Evolutionary conservation across 2,113 vertebrate species (phyloP), one percentile per base, ranked within the genome.

Genomic region (Oxygymnocypris stewartii): DNA sequence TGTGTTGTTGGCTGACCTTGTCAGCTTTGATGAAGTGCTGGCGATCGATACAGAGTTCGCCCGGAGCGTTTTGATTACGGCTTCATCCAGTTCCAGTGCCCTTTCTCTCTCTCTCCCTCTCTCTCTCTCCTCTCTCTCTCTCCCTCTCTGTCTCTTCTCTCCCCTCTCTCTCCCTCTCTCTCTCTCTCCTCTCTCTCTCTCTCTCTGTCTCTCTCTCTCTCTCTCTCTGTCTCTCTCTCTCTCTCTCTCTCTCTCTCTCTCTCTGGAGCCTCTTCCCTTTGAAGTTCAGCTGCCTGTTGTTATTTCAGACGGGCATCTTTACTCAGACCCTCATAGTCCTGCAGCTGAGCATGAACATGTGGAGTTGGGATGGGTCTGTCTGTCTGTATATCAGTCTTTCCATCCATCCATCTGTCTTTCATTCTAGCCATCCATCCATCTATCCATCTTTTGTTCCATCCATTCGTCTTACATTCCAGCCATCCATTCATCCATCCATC

Each of bases 1-100:
- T 61, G 71, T 85, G 69, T 87, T 89, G 87, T 91, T 79, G 44
- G 79, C 87, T 90, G 83, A 90, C 89, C 88, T 86, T 89, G 91
- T 93, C 91, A 91, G 85, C 88, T n/a, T 80, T 89, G 90, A 89
- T 92, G 91, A 93, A 91, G 91, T 91, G 92, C 88, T 90, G 85
- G 90, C 89, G 88, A 84, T 92, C 86, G 86, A 88, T 87, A 67
- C 69, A 42, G 28, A 12, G 59, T 59, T 86, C 81, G 89, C n/a
- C 84, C 78, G 31, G 57, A 82, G 74, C 59, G 90, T 82, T 91
- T 92, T 88, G 90, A 89, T 89, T 85, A 82, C 82, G 89, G 87
- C 91, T 91, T 79, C 87, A 88, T 89, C 88, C 90, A 88, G 79
- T 85, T 87, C 89, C 90, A 88, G 80, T 89, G 49, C 6, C 2